These are phyloP conservation scores for Tromatobia lineatoria DNA, from an alignment of 2,888 invertebrate species.

Conservation along the genomic window DNA sequence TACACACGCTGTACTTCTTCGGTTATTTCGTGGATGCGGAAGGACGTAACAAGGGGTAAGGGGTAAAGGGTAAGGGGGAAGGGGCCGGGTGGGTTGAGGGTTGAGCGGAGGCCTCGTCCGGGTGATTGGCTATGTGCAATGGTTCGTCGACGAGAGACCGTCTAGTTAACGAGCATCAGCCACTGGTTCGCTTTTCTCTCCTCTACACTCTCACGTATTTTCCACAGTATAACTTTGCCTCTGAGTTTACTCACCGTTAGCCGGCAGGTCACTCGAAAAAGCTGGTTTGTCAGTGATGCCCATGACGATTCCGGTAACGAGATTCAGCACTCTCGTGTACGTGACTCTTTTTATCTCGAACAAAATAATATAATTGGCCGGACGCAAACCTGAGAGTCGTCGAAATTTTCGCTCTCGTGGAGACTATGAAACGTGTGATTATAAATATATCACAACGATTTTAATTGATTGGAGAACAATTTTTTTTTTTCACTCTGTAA, in stretches of 20 bases:
- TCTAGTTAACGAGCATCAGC: constrained; percentile 55
- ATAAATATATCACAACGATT: not conserved
- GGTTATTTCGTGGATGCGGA: constrained; percentile 43
- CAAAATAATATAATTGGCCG: constrained; percentile 25
- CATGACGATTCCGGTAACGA: constrained; percentile 40
- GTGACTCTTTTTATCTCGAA: not conserved
- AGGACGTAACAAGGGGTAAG: not conserved
- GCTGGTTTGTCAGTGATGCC: constrained; percentile 15
- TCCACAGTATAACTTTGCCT: constrained; percentile 26
- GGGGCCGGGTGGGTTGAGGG: no score
- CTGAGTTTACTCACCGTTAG: constrained; percentile 33
- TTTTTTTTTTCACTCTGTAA: no score
- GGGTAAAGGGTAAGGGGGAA: not conserved
- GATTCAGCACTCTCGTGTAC: constrained; percentile 20
- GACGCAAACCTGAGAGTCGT: constrained; percentile 15
- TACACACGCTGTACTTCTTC: constrained; percentile 51
- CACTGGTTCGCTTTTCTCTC: constrained; percentile 33
- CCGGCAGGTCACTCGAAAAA: constrained; percentile 27
- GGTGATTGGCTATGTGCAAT: constrained; percentile 61
- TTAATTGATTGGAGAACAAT: not conserved
- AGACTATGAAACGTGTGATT: not conserved
- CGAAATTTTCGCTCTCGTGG: constrained; percentile 3
- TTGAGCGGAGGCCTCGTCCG: constrained; percentile 35
- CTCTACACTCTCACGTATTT: constrained; percentile 9
- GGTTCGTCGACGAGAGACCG: constrained; percentile 58